Evolutionary conservation across 2,888 invertebrate species (phyloP).

Genomic region (Thalpophila matura): DNA sequence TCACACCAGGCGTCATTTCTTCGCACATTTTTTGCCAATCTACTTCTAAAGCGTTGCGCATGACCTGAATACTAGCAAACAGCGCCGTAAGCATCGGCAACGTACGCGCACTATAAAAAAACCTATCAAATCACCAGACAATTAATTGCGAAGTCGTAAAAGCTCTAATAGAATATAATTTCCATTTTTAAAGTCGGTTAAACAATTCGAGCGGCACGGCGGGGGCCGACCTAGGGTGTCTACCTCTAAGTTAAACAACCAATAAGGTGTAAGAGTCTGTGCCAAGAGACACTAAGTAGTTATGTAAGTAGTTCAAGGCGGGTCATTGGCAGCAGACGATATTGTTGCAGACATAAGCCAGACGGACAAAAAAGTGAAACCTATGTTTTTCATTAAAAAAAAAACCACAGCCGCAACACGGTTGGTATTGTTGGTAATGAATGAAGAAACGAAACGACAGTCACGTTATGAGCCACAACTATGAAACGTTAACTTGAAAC

Average conservation of each 20-base stretch:
- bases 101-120: slow-evolving; percentile 47
- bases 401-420: slow-evolving; percentile 58
- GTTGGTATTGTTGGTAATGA: slow-evolving; percentile 60
- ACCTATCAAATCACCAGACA: slow-evolving; percentile 54
- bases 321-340: slow-evolving; percentile 84
- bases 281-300: slow-evolving; percentile 70
- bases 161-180: slow-evolving; percentile 55
- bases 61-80: slow-evolving; percentile 51
- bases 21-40: slow-evolving; percentile 54
- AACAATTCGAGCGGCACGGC: slow-evolving; percentile 49
- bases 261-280: slow-evolving; percentile 67
- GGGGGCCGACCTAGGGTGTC: slow-evolving; percentile 68
- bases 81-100: slow-evolving; percentile 24
- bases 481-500: slow-evolving; percentile 42
- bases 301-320: slow-evolving; percentile 89
- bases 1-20: slow-evolving; percentile 43
- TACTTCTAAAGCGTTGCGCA: slow-evolving; percentile 48
- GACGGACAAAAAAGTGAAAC: slow-evolving; percentile 90
- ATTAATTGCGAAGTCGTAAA: slow-evolving; percentile 59
- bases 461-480: slow-evolving; percentile 42
- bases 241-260: slow-evolving; percentile 62
- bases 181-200: slow-evolving; percentile 55
- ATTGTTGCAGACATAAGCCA: slow-evolving; percentile 85
- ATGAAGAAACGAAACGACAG: slow-evolving; percentile 60
- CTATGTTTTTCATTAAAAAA: slow-evolving; percentile 79